phyloP scores from a whole-genome alignment of 2,797 vertebrate species.

The Gymnoscopelus microlampas region DNA sequence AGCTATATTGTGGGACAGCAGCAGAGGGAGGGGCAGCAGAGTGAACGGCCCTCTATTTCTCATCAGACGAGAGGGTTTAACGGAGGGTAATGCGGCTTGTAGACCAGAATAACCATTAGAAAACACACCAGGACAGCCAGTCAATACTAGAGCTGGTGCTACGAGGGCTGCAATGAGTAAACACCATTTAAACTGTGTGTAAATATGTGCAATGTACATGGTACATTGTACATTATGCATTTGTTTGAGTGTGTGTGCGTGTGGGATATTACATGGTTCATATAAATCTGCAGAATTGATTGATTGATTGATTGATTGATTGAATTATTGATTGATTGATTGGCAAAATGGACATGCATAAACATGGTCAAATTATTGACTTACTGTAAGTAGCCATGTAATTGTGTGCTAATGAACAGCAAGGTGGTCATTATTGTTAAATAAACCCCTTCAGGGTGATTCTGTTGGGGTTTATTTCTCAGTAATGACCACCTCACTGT shows the following conservation, averaged over 20 bases:
- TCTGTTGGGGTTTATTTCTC: too few species aligned
- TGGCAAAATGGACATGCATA: too few species aligned
- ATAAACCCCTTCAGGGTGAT: too few species aligned
- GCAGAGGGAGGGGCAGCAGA: not conserved
- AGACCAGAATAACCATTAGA: constrained; percentile 20
- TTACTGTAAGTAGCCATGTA: too few species aligned
- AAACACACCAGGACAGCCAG: constrained; percentile 2
- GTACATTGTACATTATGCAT: not conserved
- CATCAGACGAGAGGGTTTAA: constrained; percentile 5
- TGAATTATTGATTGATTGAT: too few species aligned
- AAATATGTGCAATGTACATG: not conserved
- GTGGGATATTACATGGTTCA: not conserved
- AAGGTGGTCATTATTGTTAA: too few species aligned
- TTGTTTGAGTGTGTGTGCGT: not conserved
- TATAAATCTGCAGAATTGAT: not conserved
- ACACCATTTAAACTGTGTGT: not conserved
- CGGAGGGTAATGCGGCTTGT: constrained; percentile 4
- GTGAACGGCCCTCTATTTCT: constrained; percentile 25
- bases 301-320: too few species aligned
- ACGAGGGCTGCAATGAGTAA: too few species aligned
- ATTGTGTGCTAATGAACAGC: too few species aligned
- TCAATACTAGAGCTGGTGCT: too few species aligned
- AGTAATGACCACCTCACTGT: too few species aligned
- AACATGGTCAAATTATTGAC: too few species aligned
- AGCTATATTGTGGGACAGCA: constrained; percentile 22